Conservation (phyloP, 2,113 vertebrate genomes). For the Eira barbara region DNA sequence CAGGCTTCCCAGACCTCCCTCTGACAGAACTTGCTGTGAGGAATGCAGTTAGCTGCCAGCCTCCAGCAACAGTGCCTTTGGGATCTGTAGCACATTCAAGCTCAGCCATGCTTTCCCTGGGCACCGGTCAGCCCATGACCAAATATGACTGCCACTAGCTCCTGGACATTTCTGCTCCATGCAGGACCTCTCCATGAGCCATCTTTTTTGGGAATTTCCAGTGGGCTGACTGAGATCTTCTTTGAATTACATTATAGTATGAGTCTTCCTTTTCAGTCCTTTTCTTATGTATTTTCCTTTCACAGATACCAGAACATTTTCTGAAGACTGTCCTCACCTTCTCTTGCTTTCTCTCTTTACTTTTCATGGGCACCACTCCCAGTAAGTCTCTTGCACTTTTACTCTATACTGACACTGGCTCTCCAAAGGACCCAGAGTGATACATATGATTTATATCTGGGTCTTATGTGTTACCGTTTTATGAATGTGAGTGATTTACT, state of each 20-base stretch:
- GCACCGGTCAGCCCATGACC: background rate
- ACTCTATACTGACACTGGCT: background rate
- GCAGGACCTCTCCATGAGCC: background rate
- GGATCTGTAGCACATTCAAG: background rate
- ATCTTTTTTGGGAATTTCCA: background rate
- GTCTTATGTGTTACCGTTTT: background rate
- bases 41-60: no score
- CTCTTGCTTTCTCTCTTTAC: background rate
- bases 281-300: background rate
- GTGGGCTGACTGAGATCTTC: background rate
- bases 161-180: background rate
- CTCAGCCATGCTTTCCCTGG: background rate
- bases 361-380: background rate
- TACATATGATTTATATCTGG: background rate
- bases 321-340: background rate
- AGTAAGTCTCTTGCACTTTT: background rate
- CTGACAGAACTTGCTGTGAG: background rate
- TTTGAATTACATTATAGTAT: background rate
- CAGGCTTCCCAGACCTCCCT: background rate
- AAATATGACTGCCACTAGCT: fast-evolving
- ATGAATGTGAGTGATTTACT: background rate
- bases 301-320: background rate
- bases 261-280: background rate
- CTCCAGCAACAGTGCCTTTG: background rate
- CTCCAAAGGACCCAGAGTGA: background rate